Evolutionary conservation across 2,888 invertebrate species (phyloP), one percentile per base, ranked within the genome.

Genomic region (Trissolcus brochymenae): DNA sequence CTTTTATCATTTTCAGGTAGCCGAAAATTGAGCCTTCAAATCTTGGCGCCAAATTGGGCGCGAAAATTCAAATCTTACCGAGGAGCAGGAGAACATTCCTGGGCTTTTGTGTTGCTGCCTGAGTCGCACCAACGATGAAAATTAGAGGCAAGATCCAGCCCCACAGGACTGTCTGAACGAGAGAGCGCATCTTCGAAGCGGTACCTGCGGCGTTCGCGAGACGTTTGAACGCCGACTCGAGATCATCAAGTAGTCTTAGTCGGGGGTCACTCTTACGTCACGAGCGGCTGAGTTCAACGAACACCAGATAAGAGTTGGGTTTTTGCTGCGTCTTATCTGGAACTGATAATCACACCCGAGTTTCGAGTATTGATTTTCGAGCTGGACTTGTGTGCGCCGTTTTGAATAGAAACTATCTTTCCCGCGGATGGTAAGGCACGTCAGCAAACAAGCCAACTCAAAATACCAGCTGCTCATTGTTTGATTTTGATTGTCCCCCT

Each of bases 11-110:
- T 46, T 46, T 13, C 46, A 46, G 46, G 46, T 16, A 6, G n/a
- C 3, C 46, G 14, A 46, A 46, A 16, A 9, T 35, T 35, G 35
- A 35, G 0, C 9, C 0, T 35, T 35, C 9, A 35, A 14, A 68
- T 59, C 43, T 68, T 59, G 43, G 29, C 54, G 56, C 35, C 49
- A 16, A 6, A n/a, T 29, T 55, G n/a, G 50, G 49, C 82, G 68
- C 60, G 17, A 49, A 68, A 61, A 61, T 68, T 68, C 35, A 56
- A 70, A 62, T 21, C 61, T 87, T 84, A 90, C 90, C 90, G 62
- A 90, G 80, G 56, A 90, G 82, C 16, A 90, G 79, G 35, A 90
- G 76, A 17, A 86, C 90, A 81, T 90, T 81, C 19, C 40, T 79
- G 78, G 78, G 14, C 21, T 21, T 13, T 54, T 6, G 25, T 43